Base-by-base conservation (phyloP, 2,888 invertebrate genomes). In the Sycophila texana region DNA sequence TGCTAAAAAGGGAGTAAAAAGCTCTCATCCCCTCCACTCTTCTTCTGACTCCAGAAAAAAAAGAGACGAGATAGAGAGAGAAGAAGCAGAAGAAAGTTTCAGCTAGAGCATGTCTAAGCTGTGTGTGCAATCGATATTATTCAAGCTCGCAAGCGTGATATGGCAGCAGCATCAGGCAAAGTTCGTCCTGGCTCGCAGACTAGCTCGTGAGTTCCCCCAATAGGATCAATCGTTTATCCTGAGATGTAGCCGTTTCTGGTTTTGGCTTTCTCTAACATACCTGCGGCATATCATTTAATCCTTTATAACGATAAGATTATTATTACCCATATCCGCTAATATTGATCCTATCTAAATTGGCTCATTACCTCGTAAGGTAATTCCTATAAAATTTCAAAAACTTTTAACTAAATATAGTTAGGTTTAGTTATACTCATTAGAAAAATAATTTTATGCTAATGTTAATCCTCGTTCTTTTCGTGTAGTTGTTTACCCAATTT, bases 51-150 rank as follows among this genome's bases (percentile, higher is more conserved):
- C 63, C 39, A 13, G 7, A 57, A 63, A 57, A 55, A 51, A 66
- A 65, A 53, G 49, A 22, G n/a, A 20, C 51, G 57, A 55, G 47
- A 55, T 58, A 60, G 55, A 70, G 39, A 58, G 20, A 66, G 71
- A 71, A 20, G 49, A 5, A 73, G 53, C 12, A n/a, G 30, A 30
- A n/a, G 18, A 68, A 30, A 55, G 55, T 68, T 68, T 12, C 55
- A 18, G n/a, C 53, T 55, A 20, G 7, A 30, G 12, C 10, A 20
- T 22, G 14, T 4, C 58, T 20, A 18, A 20, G 58, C 58, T 12
- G 60, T 22, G 1, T 14, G 16, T 47, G 51, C 61, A 61, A 72
- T 72, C 72, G 72, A 72, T 72, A 72, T 61, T 72, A 71, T 71
- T 60, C 71, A 71, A 72, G 58, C 72, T 72, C 61, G 22, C 22